Evolutionary conservation across 1,140 invertebrate genomes (phyloP), one percentile per base, ranked within the genome.

Genomic region (Drosophila insularis): DNA sequence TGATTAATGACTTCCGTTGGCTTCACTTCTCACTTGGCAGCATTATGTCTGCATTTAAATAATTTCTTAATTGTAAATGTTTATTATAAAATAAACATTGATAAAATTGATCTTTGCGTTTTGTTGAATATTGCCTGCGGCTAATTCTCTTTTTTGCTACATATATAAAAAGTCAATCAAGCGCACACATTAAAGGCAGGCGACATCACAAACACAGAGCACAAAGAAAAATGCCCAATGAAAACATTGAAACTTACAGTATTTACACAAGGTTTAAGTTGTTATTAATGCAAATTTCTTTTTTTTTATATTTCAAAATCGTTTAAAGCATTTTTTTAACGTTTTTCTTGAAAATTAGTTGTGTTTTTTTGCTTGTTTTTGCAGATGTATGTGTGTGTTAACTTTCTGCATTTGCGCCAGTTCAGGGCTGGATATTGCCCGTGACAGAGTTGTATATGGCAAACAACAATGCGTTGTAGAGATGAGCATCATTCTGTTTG

Each of bases 161-260:
- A 4, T 17, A 40, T 35, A 54, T 50, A 75, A 85, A 86, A 85
- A 86, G 82, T 87, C 84, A 86, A 87, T 79, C 75, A 87, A 87
- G 82, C 82, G 82, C 77, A 82, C 73, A 61, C 75, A 74, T 70
- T 67, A 73, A 71, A 69, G 43, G 11, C 82, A 85, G 81, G 81
- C 81, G 56, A 74, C 74, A 71, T 3, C 78, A 78, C 71, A 79
- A 63, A 39, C 58, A 68, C 27, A 62, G 63, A 50, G 76, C 79
- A 86, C 82, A 86, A 86, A 87, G 82, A 76, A 89, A 87, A 87
- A 87, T 62, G 55, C 69, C 66, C 79, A 73, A 4, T 13, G 87
- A 67, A 58, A 50, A 21, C 40, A 37, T 17, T 4, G 61, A 40
- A 73, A 76, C 71, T 87, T 67, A 81, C 79, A 68, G 74, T 64